Evolutionary conservation across 1,140 invertebrate species (phyloP).

Genomic region (Phenacoccus solenopsis): DNA sequence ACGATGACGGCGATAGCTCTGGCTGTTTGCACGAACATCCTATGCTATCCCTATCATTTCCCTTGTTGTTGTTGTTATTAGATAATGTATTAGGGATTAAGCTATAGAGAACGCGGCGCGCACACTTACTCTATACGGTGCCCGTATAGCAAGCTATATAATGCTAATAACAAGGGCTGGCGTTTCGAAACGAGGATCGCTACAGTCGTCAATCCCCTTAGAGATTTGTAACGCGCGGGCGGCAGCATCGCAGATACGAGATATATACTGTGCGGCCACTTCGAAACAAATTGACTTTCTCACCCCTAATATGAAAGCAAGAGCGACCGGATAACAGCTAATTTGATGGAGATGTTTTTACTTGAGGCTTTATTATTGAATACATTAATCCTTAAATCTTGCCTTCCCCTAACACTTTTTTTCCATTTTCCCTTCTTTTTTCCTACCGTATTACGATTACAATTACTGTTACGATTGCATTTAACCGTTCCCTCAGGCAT

Average conservation of each 20-base stretch:
- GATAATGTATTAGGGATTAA: conserved; percentile 17
- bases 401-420: not conserved
- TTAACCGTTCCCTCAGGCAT: conserved; percentile 5
- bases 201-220: conserved; percentile 14
- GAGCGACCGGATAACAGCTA: conserved; percentile 13
- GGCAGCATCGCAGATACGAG: not conserved
- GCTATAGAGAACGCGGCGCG: conserved; percentile 9
- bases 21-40: conserved; percentile 16
- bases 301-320: conserved; percentile 16
- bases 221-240: conserved; percentile 4
- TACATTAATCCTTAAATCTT: conserved; percentile 18
- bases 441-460: not conserved
- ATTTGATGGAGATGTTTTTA: conserved; percentile 18
- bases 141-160: not conserved
- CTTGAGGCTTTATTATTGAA: conserved; percentile 18
- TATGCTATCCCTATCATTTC: conserved; percentile 13
- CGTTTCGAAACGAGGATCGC: not conserved
- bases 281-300: conserved; percentile 17
- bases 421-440: not conserved
- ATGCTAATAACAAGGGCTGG: conserved; percentile 17
- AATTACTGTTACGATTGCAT: conserved; percentile 2
- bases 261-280: conserved; percentile 14
- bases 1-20: not conserved
- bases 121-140: conserved; percentile 4
- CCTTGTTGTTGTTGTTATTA: conserved; percentile 15